Conservation (phyloP, 2,113 vertebrate genomes). For the Oreochromis spilurus region DNA sequence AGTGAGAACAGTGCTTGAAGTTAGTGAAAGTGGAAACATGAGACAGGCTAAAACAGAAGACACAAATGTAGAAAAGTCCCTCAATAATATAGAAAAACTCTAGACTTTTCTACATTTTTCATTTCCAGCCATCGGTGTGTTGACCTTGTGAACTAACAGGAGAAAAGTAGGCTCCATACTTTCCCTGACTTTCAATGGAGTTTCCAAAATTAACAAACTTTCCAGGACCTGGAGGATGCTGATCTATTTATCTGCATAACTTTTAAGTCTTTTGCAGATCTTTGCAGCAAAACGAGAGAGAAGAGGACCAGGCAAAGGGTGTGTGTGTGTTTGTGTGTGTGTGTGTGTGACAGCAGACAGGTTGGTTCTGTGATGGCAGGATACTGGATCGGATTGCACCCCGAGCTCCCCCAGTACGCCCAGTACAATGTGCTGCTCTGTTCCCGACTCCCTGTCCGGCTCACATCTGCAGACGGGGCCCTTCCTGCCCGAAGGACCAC, state of each 20-base stretch:
- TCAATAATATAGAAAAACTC: fast-evolving
- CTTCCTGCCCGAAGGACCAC: conserved; percentile 64
- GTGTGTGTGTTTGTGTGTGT: background rate
- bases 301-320: conserved; percentile 1
- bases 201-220: fast-evolving
- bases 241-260: background rate
- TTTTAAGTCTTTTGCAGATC: background rate
- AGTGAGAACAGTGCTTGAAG: background rate
- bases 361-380: conserved; percentile 52
- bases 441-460: conserved; percentile 33
- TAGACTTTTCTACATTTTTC: fast-evolving
- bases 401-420: conserved; percentile 29
- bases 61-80: background rate
- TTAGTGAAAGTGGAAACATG: background rate
- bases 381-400: conserved; percentile 66
- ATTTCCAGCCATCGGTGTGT: background rate
- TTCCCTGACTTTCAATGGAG: background rate
- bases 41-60: fast-evolving
- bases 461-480: conserved; percentile 56
- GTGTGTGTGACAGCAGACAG: conserved; percentile 56
- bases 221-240: background rate
- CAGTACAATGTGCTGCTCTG: conserved; percentile 70
- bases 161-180: background rate
- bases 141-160: fast-evolving
- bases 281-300: background rate